Evolutionary conservation across 2,113 vertebrate genomes (phyloP).

Genomic region (Trachemys scripta): DNA sequence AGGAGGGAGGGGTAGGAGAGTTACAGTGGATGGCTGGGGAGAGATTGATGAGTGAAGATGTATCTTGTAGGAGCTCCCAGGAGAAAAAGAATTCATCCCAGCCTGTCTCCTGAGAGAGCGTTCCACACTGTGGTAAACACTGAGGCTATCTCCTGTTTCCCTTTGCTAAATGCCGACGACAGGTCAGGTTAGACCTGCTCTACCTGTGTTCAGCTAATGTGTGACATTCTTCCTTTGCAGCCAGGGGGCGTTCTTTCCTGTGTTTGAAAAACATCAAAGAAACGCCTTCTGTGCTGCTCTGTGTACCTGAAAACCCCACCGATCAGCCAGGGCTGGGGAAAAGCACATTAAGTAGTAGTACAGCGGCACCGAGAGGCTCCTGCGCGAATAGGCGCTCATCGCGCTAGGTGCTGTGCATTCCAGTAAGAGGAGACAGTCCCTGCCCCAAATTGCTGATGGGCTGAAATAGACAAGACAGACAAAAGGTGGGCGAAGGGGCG

Average conservation of each 20-base stretch:
- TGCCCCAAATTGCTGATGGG: neutral
- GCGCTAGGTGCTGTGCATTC: neutral
- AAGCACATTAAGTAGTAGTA: neutral
- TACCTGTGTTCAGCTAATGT: neutral
- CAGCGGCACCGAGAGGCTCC: rapidly evolving
- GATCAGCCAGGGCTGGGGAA: neutral
- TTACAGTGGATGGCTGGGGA: neutral
- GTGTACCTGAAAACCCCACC: neutral
- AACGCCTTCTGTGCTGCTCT: neutral
- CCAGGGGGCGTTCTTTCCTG: neutral
- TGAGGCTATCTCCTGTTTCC: neutral
- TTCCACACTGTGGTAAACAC: neutral
- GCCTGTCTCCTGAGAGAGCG: neutral
- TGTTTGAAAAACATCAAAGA: neutral
- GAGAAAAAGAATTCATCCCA: neutral
- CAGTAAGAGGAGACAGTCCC: neutral
- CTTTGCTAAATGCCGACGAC: rapidly evolving
- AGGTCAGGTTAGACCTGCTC: neutral
- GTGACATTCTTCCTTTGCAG: neutral
- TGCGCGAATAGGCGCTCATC: rapidly evolving
- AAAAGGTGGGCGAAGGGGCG: neutral
- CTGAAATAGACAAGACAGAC: neutral
- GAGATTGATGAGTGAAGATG: rapidly evolving
- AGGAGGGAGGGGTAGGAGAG: neutral
- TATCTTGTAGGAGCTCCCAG: neutral